Evolutionary conservation across 2,113 vertebrate species (phyloP).

Genomic region (Rhinogobius similis): DNA sequence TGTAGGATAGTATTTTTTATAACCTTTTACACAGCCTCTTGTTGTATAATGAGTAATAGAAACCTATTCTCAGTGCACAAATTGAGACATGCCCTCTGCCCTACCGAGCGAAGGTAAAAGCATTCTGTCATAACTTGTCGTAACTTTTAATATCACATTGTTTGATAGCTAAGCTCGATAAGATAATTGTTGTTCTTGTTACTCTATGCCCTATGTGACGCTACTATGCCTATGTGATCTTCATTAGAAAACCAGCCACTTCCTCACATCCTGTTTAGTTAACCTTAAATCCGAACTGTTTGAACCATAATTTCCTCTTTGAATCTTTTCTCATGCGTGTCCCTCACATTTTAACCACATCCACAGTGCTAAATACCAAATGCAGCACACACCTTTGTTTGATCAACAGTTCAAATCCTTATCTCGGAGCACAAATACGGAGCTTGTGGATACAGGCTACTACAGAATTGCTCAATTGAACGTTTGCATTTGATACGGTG

Average conservation of each 20-base stretch:
- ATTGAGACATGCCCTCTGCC: slow-evolving; percentile 17
- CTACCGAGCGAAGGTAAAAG: slow-evolving; percentile 20
- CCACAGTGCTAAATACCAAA: not conserved
- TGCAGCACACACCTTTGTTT: not conserved
- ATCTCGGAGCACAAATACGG: not conserved
- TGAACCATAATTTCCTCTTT: slow-evolving; percentile 27
- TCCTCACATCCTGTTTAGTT: slow-evolving; percentile 46
- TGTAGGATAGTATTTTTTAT: not conserved
- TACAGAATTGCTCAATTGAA: not conserved
- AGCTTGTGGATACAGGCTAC: not conserved
- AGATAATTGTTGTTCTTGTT: not conserved
- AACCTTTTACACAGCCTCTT: not conserved
- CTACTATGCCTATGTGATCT: slow-evolving; percentile 14
- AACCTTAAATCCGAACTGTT: slow-evolving; percentile 45
- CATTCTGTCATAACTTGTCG: not conserved
- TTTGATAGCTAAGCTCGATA: not conserved
- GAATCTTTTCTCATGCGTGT: slow-evolving; percentile 1
- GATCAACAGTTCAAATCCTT: not conserved
- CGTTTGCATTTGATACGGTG: no score
- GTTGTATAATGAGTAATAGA: not conserved
- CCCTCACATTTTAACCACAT: not conserved
- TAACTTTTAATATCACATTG: not conserved
- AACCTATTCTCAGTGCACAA: not conserved
- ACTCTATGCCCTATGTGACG: slow-evolving; percentile 29
- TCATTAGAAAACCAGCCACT: slow-evolving; percentile 25